Conservation (phyloP, 2,888 invertebrate genomes). For the Dolomedes plantarius region DNA sequence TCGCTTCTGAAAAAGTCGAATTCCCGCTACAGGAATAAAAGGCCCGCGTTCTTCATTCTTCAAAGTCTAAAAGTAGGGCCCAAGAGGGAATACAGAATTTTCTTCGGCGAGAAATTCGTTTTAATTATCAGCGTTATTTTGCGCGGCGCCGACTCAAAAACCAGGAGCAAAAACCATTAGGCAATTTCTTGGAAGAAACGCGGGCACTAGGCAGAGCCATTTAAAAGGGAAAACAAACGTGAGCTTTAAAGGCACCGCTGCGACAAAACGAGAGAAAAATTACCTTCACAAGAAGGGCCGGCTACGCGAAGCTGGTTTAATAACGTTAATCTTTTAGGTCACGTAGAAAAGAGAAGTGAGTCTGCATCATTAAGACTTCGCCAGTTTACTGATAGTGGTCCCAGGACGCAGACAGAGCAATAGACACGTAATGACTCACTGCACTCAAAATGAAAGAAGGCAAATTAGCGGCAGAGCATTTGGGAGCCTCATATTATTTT, state of each 20-base stretch:
- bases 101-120: slow-evolving; percentile 70
- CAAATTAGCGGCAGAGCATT: slow-evolving; percentile 65
- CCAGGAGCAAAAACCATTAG: slow-evolving; percentile 67
- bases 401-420: slow-evolving; percentile 65
- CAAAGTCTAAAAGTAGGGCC: slow-evolving; percentile 55
- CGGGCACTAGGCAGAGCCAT: slow-evolving; percentile 42
- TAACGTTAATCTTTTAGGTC: slow-evolving; percentile 72
- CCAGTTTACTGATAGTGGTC: slow-evolving; percentile 67
- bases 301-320: slow-evolving; percentile 51
- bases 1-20: slow-evolving; percentile 20
- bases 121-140: slow-evolving; percentile 69
- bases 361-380: slow-evolving; percentile 65
- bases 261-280: slow-evolving; percentile 66
- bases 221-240: slow-evolving; percentile 57
- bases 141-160: slow-evolving; percentile 55
- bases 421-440: slow-evolving; percentile 68
- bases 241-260: slow-evolving; percentile 41
- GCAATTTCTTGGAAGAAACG: slow-evolving; percentile 60
- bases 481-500: slow-evolving; percentile 61
- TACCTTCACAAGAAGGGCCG: slow-evolving; percentile 49
- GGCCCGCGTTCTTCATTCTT: slow-evolving; percentile 42
- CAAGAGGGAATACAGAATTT: slow-evolving; percentile 64
- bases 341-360: slow-evolving; percentile 63
- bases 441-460: slow-evolving; percentile 69
- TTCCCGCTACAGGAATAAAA: slow-evolving; percentile 10